Percentiles rank a stretch among this genome's conserved stretches.
Conservation (phyloP, 2,797 vertebrate genomes). For the Microhierax caerulescens region DNA sequence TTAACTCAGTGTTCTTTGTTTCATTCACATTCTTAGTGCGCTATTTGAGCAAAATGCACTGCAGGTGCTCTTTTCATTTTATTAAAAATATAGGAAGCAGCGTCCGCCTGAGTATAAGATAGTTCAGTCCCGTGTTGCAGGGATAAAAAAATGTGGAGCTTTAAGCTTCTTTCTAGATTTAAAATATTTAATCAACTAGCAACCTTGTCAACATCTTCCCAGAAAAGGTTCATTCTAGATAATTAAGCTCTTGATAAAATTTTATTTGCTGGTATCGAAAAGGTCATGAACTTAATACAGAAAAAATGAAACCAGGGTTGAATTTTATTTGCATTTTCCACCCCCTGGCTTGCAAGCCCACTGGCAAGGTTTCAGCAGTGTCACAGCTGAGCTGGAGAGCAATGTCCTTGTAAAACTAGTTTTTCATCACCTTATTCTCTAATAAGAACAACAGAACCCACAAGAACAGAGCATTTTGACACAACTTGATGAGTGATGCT, state of each 20-base stretch:
- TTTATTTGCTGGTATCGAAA: background rate
- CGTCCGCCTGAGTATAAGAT: background rate
- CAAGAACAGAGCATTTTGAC: background rate
- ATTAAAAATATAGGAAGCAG: background rate
- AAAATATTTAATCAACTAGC: background rate
- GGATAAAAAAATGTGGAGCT: background rate
- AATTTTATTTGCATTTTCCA: background rate
- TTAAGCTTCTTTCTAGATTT: background rate
- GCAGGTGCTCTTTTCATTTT: background rate
- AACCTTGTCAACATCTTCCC: background rate
- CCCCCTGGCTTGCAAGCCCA: background rate
- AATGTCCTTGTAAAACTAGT: background rate
- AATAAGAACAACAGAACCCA: background rate
- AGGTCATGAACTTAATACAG: background rate
- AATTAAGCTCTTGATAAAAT: background rate
- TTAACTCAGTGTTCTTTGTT: background rate
- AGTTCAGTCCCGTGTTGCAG: background rate
- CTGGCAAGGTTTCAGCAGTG: background rate
- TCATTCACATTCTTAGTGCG: background rate
- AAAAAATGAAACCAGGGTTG: background rate
- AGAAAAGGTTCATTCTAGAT: background rate
- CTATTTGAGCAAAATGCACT: background rate
- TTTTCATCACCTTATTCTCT: slow-evolving; percentile 35
- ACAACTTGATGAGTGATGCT: slow-evolving; percentile 7
- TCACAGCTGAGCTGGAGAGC: background rate